A percentile compares a stretch with the other conserved stretches of the same genome.
Conservation (phyloP, 2,113 vertebrate species). For the Mustela lutreola region DNA sequence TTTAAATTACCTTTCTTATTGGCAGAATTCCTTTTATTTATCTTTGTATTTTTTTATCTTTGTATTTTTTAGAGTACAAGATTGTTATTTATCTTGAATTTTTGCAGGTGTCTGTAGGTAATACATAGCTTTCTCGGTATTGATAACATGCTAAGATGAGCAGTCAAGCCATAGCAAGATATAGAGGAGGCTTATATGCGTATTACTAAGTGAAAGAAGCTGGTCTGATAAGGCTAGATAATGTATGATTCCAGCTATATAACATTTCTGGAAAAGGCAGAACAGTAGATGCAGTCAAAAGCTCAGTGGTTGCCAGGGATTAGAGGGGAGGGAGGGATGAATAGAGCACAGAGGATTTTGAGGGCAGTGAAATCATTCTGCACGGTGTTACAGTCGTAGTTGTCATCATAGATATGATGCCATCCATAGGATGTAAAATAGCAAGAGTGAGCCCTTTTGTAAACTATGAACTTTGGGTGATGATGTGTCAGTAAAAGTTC, state of each 20-base stretch:
- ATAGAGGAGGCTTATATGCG: background rate
- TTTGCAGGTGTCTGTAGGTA: constrained; percentile 18
- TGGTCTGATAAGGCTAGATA: background rate
- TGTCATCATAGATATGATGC: background rate
- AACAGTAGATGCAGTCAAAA: background rate
- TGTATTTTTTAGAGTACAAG: background rate
- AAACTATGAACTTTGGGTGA: background rate
- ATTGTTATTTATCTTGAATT: constrained; percentile 24
- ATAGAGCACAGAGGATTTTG: background rate
- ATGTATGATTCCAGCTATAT: background rate
- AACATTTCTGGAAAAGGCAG: background rate
- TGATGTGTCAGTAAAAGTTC: background rate
- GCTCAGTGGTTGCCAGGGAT: background rate
- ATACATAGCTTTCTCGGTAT: background rate
- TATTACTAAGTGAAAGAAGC: background rate
- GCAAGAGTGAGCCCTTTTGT: background rate
- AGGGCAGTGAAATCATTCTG: background rate
- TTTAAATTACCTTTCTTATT: background rate
- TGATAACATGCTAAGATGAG: background rate
- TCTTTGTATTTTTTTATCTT: background rate
- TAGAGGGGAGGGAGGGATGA: background rate
- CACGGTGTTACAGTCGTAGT: background rate
- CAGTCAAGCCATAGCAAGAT: background rate
- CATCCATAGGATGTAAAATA: background rate
- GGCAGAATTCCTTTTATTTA: background rate